A percentile compares a stretch with the other conserved stretches of the same genome.
Conservation (phyloP, 2,113 vertebrate genomes). For the Xerus inauris region DNA sequence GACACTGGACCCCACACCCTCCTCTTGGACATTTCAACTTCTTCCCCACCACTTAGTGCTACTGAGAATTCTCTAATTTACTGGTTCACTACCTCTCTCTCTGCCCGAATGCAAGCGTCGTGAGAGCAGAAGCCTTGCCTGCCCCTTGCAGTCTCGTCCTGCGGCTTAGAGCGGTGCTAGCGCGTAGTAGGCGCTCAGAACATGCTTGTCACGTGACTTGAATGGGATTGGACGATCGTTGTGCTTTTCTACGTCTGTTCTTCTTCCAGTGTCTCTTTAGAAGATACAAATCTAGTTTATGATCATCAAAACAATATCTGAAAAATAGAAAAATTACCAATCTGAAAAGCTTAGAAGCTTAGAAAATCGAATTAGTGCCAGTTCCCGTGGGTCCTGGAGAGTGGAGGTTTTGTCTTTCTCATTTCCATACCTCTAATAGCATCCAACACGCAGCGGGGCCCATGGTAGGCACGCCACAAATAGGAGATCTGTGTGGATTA, state of each 20-base stretch:
- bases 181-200: not conserved
- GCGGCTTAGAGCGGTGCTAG: no score
- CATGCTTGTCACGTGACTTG: not conserved
- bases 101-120: not conserved
- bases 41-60: not conserved
- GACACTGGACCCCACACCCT: not conserved
- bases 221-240: no score
- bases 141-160: not conserved
- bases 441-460: not conserved
- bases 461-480: fast-evolving
- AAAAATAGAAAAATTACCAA: not conserved
- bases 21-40: not conserved
- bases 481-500: no score
- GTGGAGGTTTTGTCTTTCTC: not conserved
- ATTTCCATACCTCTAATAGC: not conserved
- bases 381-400: not conserved
- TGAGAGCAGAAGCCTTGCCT: not conserved
- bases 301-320: not conserved
- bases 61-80: not conserved
- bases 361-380: not conserved
- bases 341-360: not conserved
- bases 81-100: not conserved
- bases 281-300: not conserved
- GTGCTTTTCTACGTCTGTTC: not conserved
- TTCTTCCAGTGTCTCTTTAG: not conserved